A percentile compares a stretch with the other conserved stretches of the same genome.
These are phyloP conservation scores for Campoletis raptor DNA, from an alignment of 2,888 invertebrate genomes.

Conservation along the genomic window DNA sequence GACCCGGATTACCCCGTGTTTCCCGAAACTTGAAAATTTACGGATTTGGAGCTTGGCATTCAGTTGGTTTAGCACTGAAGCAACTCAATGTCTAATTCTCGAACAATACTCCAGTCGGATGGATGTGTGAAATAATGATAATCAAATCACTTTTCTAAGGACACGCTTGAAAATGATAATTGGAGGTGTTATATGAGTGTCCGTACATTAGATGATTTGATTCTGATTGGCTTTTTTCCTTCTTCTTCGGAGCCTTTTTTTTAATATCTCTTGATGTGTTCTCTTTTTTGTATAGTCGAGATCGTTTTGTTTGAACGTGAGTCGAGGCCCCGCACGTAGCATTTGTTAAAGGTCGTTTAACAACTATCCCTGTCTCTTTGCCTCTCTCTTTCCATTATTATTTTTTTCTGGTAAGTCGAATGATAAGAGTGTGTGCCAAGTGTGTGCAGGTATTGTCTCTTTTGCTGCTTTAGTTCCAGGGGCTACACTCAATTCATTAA, in stretches of 20 bases:
- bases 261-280: constrained; percentile 2
- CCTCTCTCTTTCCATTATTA: constrained; percentile 18
- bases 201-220: neutral
- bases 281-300: constrained; percentile 69
- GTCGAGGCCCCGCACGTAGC: constrained; percentile 57
- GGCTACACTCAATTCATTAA: constrained; percentile 66
- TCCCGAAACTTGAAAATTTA: neutral
- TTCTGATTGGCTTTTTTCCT: constrained; percentile 34
- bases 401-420: constrained; percentile 26
- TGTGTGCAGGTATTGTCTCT: constrained; percentile 53
- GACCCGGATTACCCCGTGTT: neutral
- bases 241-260: constrained; percentile 4
- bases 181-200: neutral
- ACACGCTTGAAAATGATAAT: neutral
- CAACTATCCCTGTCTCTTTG: constrained; percentile 64
- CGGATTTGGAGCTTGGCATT: neutral
- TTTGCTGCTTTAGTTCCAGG: constrained; percentile 64
- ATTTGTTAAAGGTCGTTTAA: constrained; percentile 74
- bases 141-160: neutral
- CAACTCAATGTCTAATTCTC: neutral
- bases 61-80: neutral
- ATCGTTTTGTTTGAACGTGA: constrained; percentile 71
- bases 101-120: neutral
- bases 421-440: constrained; percentile 2
- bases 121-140: neutral